Evolutionary conservation across 2,888 invertebrate species (phyloP), one percentile per base, ranked within the genome.

Genomic region (Ganaspis brasiliensis): DNA sequence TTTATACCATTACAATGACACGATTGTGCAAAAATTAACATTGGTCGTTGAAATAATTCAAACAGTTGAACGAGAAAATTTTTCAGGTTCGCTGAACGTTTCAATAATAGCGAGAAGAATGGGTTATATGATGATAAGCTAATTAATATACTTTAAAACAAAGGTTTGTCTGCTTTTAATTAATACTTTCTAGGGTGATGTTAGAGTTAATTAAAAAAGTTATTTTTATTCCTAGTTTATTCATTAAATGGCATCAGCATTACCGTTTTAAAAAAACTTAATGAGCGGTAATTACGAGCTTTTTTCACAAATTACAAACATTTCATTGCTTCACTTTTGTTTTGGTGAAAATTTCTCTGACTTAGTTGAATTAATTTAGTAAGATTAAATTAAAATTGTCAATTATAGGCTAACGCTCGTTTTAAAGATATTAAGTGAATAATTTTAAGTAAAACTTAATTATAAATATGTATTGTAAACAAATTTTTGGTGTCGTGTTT

Each of bases 181-280:
- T 37, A 67, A 67, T 67, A 45, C 21, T 67, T 67, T n/a, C 67
- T 45, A 24, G n/a, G 24, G n/a, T 67, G n/a, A 19, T 67, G 67
- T 67, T 45, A 67, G 67, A 24, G 40, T 67, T 67, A 67, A 67
- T 45, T 45, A 45, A 67, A 67, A 67, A 67, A 67, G 45, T 67
- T 45, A 45, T 67, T 67, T 67, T 45, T 24, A 45, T 35, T 21
- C 14, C 14, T 45, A 67, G 40, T 45, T 67, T 5, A n/a, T 45
- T 67, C 24, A 67, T 67, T 40, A 24, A 40, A n/a, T n/a, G 21
- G 45, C 24, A 21, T 24, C n/a, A 45, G 24, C n/a, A 52, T 52
- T 52, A 19, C 16, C 16, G 6, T 40, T 9, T 40, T 67, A 40
- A 67, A 67, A 67, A n/a, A 40, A 24, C 40, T 24, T 24, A 45